Evolutionary conservation across 2,888 invertebrate species (phyloP), one percentile per base, ranked within the genome.

Genomic region (Poecilus cupreus): DNA sequence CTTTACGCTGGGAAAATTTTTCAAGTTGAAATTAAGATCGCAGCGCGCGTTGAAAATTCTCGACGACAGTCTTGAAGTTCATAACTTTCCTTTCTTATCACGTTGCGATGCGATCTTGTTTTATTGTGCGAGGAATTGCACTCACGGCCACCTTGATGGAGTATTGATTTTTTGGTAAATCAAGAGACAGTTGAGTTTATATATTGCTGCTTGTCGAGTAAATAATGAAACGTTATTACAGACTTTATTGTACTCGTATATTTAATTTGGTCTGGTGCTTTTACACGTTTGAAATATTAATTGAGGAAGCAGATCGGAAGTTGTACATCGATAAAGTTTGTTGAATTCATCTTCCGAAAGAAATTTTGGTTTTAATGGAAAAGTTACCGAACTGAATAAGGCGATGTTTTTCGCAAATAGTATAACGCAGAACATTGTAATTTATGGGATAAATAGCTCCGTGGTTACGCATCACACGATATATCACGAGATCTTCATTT

Each of bases 71-170:
- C 46, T 16, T 26, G 32, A 54, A 76, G 32, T 76, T 76, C 76
- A 75, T 75, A 75, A 76, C 76, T 76, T 76, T 51, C 57, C 39
- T 54, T 76, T 57, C 76, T 51, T 76, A 76, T 76, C 76, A 76
- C 76, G 76, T 76, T 51, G 37, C 46, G 76, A 72, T 46, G 72
- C 72, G 72, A 76, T 76, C 76, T 76, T 75, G 74, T 75, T 76
- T 76, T 76, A 76, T 76, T 76, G 76, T 76, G 32, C 76, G 54
- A 37, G 54, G 57, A 54, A 76, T 57, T 76, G 76, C 76, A 76
- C 57, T 76, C 37, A 37, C 37, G 20, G 64, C 72, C 18, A 39
- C 37, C 37, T 46, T 26, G 37, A 76, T 76, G 76, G 57, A 37
- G 11, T 76, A 76, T 76, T 76, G 76, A 76, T 76, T 76, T 75